These are phyloP conservation scores for Mustelus asterias DNA, from an alignment of 2,113 vertebrate genomes.

Conservation along the genomic window DNA sequence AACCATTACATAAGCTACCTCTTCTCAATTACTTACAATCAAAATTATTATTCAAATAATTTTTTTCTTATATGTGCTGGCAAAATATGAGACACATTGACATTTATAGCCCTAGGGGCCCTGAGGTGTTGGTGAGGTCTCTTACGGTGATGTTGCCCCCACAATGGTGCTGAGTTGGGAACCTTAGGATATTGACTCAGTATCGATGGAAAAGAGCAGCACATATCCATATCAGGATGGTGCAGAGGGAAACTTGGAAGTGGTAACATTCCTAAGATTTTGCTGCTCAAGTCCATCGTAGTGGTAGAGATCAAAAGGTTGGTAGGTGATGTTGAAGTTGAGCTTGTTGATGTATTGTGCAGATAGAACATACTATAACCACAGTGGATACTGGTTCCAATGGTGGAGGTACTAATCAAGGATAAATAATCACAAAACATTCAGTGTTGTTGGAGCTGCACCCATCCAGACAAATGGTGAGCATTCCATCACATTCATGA, in stretches of 20 bases:
- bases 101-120: neutral
- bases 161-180: neutral
- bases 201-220: neutral
- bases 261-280: neutral
- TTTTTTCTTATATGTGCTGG: neutral
- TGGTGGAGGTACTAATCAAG: neutral
- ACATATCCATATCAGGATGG: neutral
- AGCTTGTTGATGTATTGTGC: neutral
- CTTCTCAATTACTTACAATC: neutral
- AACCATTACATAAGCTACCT: neutral
- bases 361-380: neutral
- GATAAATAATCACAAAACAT: neutral
- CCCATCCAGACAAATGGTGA: neutral
- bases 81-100: no score
- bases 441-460: neutral
- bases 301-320: neutral
- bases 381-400: neutral
- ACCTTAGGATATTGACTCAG: neutral
- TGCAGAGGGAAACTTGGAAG: neutral
- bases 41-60: neutral
- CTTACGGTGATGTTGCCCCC: neutral
- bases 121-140: neutral
- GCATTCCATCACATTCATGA: neutral
- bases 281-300: neutral
- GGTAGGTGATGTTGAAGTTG: neutral